Evolutionary conservation across 1,140 invertebrate species (phyloP), one percentile per base, ranked within the genome.

Genomic region (Acyrthosiphon pisum): DNA sequence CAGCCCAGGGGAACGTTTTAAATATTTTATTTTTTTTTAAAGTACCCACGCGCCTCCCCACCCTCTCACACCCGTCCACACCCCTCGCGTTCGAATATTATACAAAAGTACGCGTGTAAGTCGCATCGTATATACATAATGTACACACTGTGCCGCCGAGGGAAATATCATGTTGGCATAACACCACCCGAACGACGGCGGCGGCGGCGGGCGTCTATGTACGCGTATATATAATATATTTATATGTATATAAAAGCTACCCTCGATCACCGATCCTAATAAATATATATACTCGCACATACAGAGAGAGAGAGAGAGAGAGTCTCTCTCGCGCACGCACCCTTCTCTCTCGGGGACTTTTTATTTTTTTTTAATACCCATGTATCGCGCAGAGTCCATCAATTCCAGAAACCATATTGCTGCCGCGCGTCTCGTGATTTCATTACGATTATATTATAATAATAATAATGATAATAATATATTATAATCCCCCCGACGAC

Each of bases 331-430:
- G 23, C 88, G 26, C 37, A 37, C 88, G 18, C 88, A 18, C 86
- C 86, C 50, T 35, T n/a, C n/a, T 88, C 30, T 88, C 48, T 56
- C 50, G 35, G 35, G 53, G 26, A 20, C 30, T 68, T 60, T 90
- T 90, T 87, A 41, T 86, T 86, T 53, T 90, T 89, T 90, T 90
- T 90, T 90, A 60, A 60, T 90, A 60, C 89, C 26, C 89, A 56
- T 90, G 35, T 89, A 89, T 89, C 56, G 89, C 89, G 7, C 53
- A 41, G 53, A 90, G 89, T 90, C 89, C 89, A 90, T 90, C 89
- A 90, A 90, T 90, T 90, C 89, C 89, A 90, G 89, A 90, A 90
- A 90, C 89, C 89, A 90, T 90, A 90, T 90, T 90, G 89, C 53
- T 22, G 50, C 20, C 50, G 50, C 22, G 18, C 89, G 89, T 44